These are phyloP conservation scores for Aleiodes leptofemur DNA, from an alignment of 2,888 invertebrate genomes.

Conservation along the genomic window DNA sequence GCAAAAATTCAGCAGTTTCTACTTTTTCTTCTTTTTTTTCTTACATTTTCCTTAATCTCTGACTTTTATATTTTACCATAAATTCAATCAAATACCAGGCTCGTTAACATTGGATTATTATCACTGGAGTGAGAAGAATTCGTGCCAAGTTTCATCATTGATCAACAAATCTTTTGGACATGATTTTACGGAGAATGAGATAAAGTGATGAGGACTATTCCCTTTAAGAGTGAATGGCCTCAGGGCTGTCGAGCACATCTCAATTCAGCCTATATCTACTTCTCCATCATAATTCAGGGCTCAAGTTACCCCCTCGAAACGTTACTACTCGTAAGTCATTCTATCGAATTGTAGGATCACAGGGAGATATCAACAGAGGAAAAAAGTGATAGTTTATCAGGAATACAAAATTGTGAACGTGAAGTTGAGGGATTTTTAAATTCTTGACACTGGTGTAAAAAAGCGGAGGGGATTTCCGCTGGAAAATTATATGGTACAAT, in stretches of 20 bases:
- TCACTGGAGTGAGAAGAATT: neutral
- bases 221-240: constrained; percentile 34
- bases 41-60: neutral
- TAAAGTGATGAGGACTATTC: constrained; percentile 14
- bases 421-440: too few species aligned
- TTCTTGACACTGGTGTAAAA: too few species aligned
- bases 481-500: too few species aligned
- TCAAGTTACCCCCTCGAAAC: constrained; percentile 1
- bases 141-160: neutral
- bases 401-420: too few species aligned
- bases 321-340: too few species aligned
- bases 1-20: constrained; percentile 1
- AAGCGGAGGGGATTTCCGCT: too few species aligned
- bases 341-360: too few species aligned
- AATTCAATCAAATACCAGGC: constrained; percentile 12
- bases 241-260: constrained; percentile 5
- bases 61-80: neutral
- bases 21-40: neutral
- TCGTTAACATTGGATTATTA: neutral
- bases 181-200: constrained; percentile 4
- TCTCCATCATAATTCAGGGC: constrained; percentile 19
- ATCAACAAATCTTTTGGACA: constrained; percentile 4
- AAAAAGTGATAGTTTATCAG: constrained; percentile 5
- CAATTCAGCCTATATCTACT: neutral
- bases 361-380: constrained; percentile 6